phyloP scores from a whole-genome alignment of 2,888 invertebrate genomes.

The Leuctra nigra region DNA sequence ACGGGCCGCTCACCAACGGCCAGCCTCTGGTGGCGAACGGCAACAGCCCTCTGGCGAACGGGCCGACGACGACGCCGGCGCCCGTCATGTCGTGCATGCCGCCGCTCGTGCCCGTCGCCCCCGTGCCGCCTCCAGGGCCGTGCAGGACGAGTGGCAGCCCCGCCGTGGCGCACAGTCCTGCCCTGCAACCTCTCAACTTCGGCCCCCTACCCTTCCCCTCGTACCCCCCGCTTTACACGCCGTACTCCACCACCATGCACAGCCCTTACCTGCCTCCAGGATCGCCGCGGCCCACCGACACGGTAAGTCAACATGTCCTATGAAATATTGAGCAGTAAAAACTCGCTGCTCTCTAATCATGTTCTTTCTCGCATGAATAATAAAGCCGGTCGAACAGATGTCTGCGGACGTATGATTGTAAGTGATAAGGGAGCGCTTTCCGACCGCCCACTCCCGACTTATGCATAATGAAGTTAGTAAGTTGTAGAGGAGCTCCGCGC shows the following conservation, averaged over 20 bases:
- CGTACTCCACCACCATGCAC: slow-evolving; percentile 61
- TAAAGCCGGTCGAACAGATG: not conserved
- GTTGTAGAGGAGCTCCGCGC: slow-evolving; percentile 8
- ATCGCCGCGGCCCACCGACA: slow-evolving; percentile 42
- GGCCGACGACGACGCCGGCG: slow-evolving; percentile 31
- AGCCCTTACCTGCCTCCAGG: slow-evolving; percentile 61
- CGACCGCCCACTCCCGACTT: slow-evolving; percentile 3
- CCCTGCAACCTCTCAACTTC: slow-evolving; percentile 24
- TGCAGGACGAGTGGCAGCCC: slow-evolving; percentile 26
- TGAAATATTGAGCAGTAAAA: not conserved
- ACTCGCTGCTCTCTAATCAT: not conserved
- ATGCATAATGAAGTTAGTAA: slow-evolving; percentile 25
- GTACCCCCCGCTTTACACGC: slow-evolving; percentile 67
- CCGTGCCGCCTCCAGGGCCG: slow-evolving; percentile 22
- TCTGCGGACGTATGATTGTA: not conserved
- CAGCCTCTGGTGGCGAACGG: slow-evolving; percentile 39
- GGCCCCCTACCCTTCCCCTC: slow-evolving; percentile 39
- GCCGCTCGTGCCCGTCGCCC: slow-evolving; percentile 20
- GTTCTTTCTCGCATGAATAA: not conserved
- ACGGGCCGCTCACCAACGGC: slow-evolving; percentile 45
- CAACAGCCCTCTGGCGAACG: slow-evolving; percentile 10
- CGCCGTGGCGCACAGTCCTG: slow-evolving; percentile 32
- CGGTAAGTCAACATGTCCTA: slow-evolving; percentile 21
- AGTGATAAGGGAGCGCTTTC: not conserved
- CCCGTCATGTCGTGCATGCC: slow-evolving; percentile 16